These are phyloP conservation scores for Phaedon cochleariae DNA, from an alignment of 2,888 invertebrate genomes.

Conservation along the genomic window DNA sequence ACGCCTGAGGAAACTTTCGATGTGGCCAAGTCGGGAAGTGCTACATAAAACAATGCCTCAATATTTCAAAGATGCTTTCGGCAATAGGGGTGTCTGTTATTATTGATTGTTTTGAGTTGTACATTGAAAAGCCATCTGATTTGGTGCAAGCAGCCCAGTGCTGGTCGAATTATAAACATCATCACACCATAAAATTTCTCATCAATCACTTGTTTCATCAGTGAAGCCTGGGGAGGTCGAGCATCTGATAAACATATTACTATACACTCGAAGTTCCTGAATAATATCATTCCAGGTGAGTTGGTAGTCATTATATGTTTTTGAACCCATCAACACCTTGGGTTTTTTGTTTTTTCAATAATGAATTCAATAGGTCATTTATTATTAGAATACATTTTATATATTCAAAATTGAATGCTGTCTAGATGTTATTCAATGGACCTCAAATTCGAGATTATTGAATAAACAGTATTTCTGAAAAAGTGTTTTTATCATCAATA, in stretches of 20 bases:
- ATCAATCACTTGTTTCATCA: slow-evolving; percentile 19
- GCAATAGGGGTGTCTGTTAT: slow-evolving; percentile 21
- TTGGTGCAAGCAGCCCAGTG: slow-evolving; percentile 18
- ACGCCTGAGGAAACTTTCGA: slow-evolving; percentile 21
- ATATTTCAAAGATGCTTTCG: slow-evolving; percentile 31
- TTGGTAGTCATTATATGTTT: not conserved
- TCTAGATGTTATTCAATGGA: too few species aligned
- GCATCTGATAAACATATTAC: slow-evolving; percentile 1
- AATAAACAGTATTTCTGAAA: too few species aligned
- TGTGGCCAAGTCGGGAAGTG: slow-evolving; percentile 28
- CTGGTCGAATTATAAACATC: slow-evolving; percentile 36
- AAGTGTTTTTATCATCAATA: too few species aligned
- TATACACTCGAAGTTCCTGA: slow-evolving; percentile 1
- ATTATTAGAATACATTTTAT: too few species aligned
- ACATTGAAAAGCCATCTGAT: slow-evolving; percentile 27
- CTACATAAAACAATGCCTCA: slow-evolving; percentile 22
- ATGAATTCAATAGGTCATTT: too few species aligned
- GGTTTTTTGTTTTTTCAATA: not conserved
- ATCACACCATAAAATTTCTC: slow-evolving; percentile 35
- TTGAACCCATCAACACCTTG: not conserved
- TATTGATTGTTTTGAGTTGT: slow-evolving; percentile 33
- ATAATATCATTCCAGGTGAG: slow-evolving; percentile 9
- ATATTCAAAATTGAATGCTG: too few species aligned
- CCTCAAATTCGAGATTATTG: too few species aligned
- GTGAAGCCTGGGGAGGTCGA: slow-evolving; percentile 16